phyloP scores from a whole-genome alignment of 2,113 vertebrate species.

The Varanus salvator region DNA sequence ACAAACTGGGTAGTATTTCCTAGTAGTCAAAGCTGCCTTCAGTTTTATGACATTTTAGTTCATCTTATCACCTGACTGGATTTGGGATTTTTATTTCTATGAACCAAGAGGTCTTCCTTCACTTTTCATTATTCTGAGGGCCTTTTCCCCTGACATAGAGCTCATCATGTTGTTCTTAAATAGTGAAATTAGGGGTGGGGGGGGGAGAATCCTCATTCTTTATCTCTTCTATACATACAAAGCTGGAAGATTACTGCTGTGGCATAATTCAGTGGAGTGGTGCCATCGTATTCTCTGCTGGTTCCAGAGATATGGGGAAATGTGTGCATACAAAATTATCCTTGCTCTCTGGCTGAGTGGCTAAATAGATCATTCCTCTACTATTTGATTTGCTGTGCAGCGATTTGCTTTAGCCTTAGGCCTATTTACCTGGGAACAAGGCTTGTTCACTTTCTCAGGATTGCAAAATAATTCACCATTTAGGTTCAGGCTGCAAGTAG shows the following conservation, averaged over 20 bases:
- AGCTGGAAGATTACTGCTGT: constrained; percentile 10
- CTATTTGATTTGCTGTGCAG: constrained; percentile 3
- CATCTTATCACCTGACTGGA: too few relatives aligned
- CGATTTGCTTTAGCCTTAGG: background rate
- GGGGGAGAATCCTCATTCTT: background rate
- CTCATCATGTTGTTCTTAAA: background rate
- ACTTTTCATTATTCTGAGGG: background rate
- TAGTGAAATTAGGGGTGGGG: background rate
- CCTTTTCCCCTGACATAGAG: background rate
- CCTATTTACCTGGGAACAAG: background rate
- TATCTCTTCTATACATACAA: constrained; percentile 4
- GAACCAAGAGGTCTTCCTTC: background rate
- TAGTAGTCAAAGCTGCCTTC: background rate
- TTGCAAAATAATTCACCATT: background rate
- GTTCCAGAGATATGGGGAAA: constrained; percentile 1
- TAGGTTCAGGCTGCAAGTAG: background rate
- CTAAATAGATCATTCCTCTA: constrained; percentile 12
- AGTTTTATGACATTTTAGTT: background rate
- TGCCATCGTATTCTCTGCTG: constrained; percentile 1
- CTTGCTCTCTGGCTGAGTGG: background rate
- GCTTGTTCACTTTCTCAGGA: background rate
- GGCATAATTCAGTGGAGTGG: constrained; percentile 6
- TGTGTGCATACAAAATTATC: background rate
- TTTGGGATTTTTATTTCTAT: background rate
- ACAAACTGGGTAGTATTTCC: too few relatives aligned